A percentile compares a stretch with the other conserved stretches of the same genome.
phyloP scores from a whole-genome alignment of 2,888 invertebrate species.

The Monochamus alternatus region DNA sequence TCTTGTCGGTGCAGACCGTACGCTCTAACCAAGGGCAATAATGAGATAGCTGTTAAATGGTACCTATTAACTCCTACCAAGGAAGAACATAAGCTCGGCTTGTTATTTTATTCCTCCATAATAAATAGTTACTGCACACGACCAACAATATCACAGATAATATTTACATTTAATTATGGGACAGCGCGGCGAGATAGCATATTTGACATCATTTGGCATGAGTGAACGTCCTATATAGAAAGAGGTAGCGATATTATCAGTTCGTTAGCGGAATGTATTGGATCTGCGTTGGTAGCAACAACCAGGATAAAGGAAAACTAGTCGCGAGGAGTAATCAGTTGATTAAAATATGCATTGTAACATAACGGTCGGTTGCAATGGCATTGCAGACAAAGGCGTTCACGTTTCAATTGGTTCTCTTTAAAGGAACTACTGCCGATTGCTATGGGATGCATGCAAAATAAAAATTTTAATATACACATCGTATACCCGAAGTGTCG shows the following conservation, averaged over 20 bases:
- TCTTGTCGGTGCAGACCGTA: not conserved
- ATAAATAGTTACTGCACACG: not conserved
- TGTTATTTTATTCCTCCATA: not conserved
- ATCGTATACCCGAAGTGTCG: too few relatives aligned
- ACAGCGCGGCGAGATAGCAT: not conserved
- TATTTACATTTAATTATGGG: not conserved
- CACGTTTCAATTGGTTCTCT: slow-evolving; percentile 14
- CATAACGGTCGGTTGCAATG: slow-evolving; percentile 26
- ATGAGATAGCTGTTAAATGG: slow-evolving; percentile 6
- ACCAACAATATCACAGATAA: not conserved
- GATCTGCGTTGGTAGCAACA: slow-evolving; percentile 14
- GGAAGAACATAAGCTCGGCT: not conserved
- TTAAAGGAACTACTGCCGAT: not conserved
- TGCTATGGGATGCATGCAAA: too few relatives aligned
- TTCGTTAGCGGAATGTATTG: not conserved
- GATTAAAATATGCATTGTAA: slow-evolving; percentile 18
- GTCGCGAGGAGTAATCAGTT: not conserved
- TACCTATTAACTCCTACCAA: not conserved
- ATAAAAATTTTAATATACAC: too few relatives aligned
- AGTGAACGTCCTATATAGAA: not conserved
- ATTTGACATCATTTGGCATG: slow-evolving; percentile 9
- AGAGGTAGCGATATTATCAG: slow-evolving; percentile 1
- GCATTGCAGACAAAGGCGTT: slow-evolving; percentile 14
- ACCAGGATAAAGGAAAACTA: slow-evolving; percentile 1
- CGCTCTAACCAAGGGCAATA: not conserved